Conservation (phyloP, 2,797 vertebrate species). For the Lemur catta region DNA sequence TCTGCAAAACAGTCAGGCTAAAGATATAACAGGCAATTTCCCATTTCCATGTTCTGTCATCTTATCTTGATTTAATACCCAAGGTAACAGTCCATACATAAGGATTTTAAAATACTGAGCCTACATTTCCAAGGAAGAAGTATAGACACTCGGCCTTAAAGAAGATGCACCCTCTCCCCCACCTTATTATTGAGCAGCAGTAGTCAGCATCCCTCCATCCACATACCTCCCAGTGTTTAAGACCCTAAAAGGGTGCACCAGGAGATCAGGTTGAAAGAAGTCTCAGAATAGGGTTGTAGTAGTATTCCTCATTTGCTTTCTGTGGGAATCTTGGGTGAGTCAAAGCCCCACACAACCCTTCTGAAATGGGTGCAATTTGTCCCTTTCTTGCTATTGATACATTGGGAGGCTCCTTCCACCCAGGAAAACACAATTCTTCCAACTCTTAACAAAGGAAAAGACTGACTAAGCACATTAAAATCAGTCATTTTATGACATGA, state of each 20-base stretch:
- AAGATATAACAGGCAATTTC: constrained; percentile 32
- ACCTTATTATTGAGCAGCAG: neutral
- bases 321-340: neutral
- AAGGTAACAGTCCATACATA: neutral
- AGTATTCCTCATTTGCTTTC: neutral
- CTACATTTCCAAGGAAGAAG: constrained; percentile 4
- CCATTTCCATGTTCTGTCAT: neutral
- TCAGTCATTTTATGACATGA: neutral
- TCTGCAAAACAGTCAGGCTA: neutral
- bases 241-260: neutral
- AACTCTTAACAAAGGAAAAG: neutral
- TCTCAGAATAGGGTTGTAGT: neutral
- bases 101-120: constrained; percentile 43
- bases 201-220: neutral
- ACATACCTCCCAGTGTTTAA: neutral
- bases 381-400: neutral
- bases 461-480: neutral
- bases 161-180: neutral
- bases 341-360: neutral
- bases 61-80: constrained; percentile 11
- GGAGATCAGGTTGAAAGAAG: neutral
- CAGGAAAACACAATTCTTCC: neutral
- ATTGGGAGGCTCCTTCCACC: neutral
- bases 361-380: neutral
- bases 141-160: neutral